Base-by-base conservation (phyloP, 1,140 invertebrate genomes). In the Orchestia grillus region DNA sequence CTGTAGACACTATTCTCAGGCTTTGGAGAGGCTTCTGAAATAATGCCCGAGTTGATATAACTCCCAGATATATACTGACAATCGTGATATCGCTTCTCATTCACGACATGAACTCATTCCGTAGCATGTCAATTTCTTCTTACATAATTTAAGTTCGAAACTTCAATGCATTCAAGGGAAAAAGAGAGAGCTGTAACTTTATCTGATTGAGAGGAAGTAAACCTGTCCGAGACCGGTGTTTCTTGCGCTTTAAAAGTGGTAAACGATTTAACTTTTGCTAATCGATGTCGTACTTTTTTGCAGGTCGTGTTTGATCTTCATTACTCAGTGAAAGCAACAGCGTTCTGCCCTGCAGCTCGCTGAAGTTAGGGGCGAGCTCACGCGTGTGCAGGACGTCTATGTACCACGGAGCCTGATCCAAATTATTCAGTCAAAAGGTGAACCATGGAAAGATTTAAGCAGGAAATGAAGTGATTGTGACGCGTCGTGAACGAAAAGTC, bases 231-330 rank as follows among this genome's bases (percentile, higher is more conserved):
- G 23, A 28, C 88, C 42, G 23, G 23, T 36, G 28, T 41, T 90
- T 90, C 43, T 41, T 28, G 41, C 87, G 87, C 87, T n/a, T 41
- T 36, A 4, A 42, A 90, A 42, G 43, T 42, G 41, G 15, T 41
- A 6, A 42, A 15, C 4, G 23, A 42, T 42, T 90, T 90, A 90
- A 90, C 88, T 90, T 90, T 40, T 15, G 41, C 41, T 90, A 90
- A 90, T 90, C 41, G 41, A 41, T 90, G 88, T 44, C 36, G 0
- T 40, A 44, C 92, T 94, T 44, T 53, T n/a, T 94, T 94, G 36
- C 92, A 94, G 92, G 92, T 94, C 43, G 41, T 94, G 92, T 94
- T 45, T 94, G 92, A 45, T 94, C 92, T 94, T 94, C 92, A 47
- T 47, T 94, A 94, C 92, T 45, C 8, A 94, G 44, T 94, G 92